Conservation (phyloP, 2,797 vertebrate genomes). For the Odontamblyopus rebecca region DNA sequence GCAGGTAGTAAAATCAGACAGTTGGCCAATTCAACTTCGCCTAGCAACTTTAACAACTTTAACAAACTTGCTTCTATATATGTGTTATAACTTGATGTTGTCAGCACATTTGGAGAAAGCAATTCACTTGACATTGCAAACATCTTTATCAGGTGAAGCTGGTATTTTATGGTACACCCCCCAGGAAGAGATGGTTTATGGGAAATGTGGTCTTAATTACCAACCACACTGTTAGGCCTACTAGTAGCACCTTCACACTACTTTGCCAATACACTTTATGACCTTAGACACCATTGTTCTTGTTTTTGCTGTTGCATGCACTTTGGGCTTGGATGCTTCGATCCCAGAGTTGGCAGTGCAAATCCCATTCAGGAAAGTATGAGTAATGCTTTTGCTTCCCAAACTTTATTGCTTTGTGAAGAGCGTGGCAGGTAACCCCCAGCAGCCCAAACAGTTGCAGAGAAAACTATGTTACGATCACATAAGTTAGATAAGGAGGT, state of each 20-base stretch:
- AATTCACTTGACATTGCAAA: slow-evolving; percentile 16
- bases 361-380: slow-evolving; percentile 39
- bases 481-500: slow-evolving; percentile 5
- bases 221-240: slow-evolving; percentile 26
- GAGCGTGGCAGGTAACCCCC: slow-evolving; percentile 28
- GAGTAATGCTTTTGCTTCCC: slow-evolving; percentile 32
- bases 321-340: slow-evolving; percentile 39
- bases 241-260: slow-evolving; percentile 50
- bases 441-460: background rate
- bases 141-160: slow-evolving; percentile 20
- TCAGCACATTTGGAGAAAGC: background rate
- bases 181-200: slow-evolving; percentile 53
- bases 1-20: background rate
- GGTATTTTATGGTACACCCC: slow-evolving; percentile 24
- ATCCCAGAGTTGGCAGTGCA: slow-evolving; percentile 15
- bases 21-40: background rate
- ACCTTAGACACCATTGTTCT: slow-evolving; percentile 53
- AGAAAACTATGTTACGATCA: background rate
- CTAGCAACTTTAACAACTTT: background rate
- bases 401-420: slow-evolving; percentile 8
- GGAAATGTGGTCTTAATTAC: slow-evolving; percentile 60
- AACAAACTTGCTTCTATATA: background rate
- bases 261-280: slow-evolving; percentile 39
- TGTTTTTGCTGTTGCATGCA: slow-evolving; percentile 37
- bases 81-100: no score